Conservation (phyloP, 2,888 invertebrate genomes). For the Ophioninae sp. region DNA sequence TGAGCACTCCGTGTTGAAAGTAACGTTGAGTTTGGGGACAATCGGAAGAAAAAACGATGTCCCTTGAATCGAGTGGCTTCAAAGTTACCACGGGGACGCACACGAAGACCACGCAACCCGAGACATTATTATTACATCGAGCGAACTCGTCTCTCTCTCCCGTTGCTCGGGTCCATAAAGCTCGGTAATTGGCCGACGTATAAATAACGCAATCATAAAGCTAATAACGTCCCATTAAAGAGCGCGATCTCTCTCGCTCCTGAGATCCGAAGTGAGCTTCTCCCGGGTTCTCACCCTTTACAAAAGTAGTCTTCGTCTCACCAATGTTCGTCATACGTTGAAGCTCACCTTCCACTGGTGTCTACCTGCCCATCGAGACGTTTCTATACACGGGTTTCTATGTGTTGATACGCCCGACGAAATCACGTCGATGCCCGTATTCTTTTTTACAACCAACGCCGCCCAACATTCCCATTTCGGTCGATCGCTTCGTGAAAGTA, state of each 20-base stretch:
- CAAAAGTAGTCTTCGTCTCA: slow-evolving; percentile 59
- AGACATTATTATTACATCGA: slow-evolving; percentile 64
- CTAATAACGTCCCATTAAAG: slow-evolving; percentile 74
- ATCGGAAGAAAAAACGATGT: not conserved
- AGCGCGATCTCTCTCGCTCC: slow-evolving; percentile 18
- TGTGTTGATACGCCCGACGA: slow-evolving; percentile 26
- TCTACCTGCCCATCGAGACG: not conserved
- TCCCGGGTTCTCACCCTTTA: slow-evolving; percentile 64
- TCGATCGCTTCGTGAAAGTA: not conserved
- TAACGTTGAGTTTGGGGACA: not conserved
- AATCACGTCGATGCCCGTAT: slow-evolving; percentile 37
- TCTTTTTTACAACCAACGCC: slow-evolving; percentile 12
- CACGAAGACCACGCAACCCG: slow-evolving; percentile 50
- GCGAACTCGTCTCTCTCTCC: slow-evolving; percentile 45
- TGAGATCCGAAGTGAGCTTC: slow-evolving; percentile 34
- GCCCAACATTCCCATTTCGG: not conserved
- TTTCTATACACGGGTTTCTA: not conserved
- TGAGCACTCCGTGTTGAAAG: not conserved
- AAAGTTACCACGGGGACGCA: slow-evolving; percentile 17
- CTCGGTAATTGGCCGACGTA: slow-evolving; percentile 67
- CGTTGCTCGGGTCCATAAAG: slow-evolving; percentile 68
- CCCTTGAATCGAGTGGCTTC: not conserved
- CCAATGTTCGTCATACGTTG: slow-evolving; percentile 50
- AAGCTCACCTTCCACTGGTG: slow-evolving; percentile 10
- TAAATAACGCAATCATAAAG: slow-evolving; percentile 74